Percentiles rank a stretch among this genome's conserved stretches.
phyloP scores from a whole-genome alignment of 2,888 invertebrate genomes.

The Eilema sororculum region DNA sequence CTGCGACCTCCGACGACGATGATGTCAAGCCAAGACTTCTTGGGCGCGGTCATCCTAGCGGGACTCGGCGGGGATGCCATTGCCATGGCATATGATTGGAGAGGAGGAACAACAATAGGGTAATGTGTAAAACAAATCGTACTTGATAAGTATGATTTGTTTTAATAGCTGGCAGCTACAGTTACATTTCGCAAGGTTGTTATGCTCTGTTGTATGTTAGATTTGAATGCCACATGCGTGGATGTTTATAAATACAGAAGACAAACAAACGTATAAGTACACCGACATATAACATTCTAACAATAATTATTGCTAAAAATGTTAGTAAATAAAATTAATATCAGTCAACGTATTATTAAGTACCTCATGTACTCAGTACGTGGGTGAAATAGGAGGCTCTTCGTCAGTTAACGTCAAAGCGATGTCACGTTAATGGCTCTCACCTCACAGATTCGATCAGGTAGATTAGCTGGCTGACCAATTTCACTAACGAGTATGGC shows the following conservation, averaged over 20 bases:
- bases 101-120: background rate
- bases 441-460: conserved; percentile 29
- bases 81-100: background rate
- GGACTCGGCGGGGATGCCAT: too few species aligned
- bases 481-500: conserved; percentile 65
- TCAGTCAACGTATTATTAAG: conserved; percentile 22
- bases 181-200: conserved; percentile 10
- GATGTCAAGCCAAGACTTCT: too few species aligned
- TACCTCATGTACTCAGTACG: conserved; percentile 16
- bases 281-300: conserved; percentile 1
- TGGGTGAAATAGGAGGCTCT: conserved; percentile 27
- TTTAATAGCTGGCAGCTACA: conserved; percentile 24
- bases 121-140: background rate
- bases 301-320: background rate
- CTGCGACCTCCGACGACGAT: too few species aligned
- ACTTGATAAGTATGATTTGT: background rate
- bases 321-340: conserved; percentile 14
- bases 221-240: background rate
- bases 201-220: background rate
- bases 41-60: too few species aligned
- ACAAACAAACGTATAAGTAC: background rate
- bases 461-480: conserved; percentile 48
- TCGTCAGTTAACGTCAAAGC: conserved; percentile 36
- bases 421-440: conserved; percentile 34
- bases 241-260: conserved; percentile 1